These are phyloP conservation scores for Phrynocephalus versicolor DNA, from an alignment of 2,113 vertebrate species.

Conservation along the genomic window DNA sequence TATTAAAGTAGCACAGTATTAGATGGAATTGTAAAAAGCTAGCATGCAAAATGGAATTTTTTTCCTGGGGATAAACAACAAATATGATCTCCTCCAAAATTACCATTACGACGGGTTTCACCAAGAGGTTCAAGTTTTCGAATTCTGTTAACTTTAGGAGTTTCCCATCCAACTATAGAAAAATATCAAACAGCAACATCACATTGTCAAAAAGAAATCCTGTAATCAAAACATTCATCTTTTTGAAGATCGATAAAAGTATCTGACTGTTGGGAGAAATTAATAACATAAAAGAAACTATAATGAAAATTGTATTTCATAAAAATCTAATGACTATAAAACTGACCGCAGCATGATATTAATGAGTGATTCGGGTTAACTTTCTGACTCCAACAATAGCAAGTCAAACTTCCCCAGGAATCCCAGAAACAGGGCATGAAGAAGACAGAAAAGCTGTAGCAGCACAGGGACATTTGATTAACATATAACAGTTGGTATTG, in stretches of 20 bases:
- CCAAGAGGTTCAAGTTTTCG: constrained; percentile 83
- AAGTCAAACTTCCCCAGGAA: neutral
- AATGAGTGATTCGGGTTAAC: neutral
- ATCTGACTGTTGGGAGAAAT: neutral
- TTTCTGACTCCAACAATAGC: neutral
- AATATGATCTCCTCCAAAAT: constrained; percentile 64
- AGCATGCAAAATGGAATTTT: constrained; percentile 46
- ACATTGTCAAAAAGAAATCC: neutral
- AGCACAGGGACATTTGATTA: neutral
- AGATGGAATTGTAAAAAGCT: constrained; percentile 39
- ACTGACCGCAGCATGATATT: neutral
- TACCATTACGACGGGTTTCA: constrained; percentile 81
- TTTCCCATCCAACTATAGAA: constrained; percentile 82
- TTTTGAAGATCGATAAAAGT: constrained; percentile 7
- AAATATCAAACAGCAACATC: constrained; percentile 65
- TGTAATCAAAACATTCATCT: neutral
- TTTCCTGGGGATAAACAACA: constrained; percentile 47
- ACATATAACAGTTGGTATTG: neutral
- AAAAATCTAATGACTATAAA: neutral
- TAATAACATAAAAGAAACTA: neutral
- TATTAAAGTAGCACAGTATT: constrained; percentile 41
- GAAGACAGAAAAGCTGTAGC: neutral
- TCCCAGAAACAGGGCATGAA: neutral
- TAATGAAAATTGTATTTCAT: neutral
- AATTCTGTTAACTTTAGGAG: constrained; percentile 81